phyloP scores from a whole-genome alignment of 2,888 invertebrate species.

The Apantesis nais region DNA sequence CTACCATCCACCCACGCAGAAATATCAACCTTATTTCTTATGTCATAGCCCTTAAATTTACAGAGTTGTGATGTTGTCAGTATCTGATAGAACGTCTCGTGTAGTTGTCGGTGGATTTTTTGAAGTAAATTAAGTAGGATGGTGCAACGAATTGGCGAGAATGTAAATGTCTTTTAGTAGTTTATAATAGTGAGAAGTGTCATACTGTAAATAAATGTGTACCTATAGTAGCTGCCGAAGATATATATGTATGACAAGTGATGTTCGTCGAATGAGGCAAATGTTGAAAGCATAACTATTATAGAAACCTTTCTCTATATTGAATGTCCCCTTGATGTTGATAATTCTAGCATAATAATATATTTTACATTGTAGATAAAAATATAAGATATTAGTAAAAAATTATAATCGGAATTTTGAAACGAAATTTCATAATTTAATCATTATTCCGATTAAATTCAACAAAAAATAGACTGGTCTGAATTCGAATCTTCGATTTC shows the following conservation, averaged over 20 bases:
- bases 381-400: neutral
- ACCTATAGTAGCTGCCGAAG: neutral
- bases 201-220: constrained; percentile 19
- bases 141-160: constrained; percentile 22
- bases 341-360: neutral
- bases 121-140: constrained; percentile 19
- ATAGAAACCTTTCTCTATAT: neutral
- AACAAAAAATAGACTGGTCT: neutral
- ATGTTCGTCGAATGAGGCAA: neutral
- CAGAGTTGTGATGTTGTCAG: neutral
- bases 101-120: neutral
- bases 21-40: neutral
- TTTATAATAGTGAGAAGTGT: constrained; percentile 7
- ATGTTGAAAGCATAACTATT: neutral
- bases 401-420: neutral
- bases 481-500: neutral
- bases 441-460: neutral
- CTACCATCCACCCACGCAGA: neutral
- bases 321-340: neutral
- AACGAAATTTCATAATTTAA: neutral
- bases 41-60: neutral
- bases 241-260: neutral
- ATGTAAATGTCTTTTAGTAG: constrained; percentile 5
- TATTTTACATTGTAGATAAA: neutral
- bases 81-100: neutral